Evolutionary conservation across 2,797 vertebrate genomes (phyloP).

Genomic region (Tragelaphus oryx): DNA sequence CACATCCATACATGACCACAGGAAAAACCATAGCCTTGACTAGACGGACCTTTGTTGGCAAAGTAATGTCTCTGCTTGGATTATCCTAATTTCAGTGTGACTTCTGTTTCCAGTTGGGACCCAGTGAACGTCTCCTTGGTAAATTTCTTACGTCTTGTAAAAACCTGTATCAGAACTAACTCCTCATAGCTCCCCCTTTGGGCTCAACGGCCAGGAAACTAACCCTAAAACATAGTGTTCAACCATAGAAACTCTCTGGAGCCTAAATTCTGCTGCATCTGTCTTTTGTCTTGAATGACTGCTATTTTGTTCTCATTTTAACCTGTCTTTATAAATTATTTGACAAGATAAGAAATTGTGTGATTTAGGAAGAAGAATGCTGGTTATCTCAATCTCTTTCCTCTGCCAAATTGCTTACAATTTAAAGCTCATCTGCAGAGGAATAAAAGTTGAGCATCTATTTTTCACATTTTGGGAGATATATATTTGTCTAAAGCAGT

Average conservation of each 20-base stretch:
- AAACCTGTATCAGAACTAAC: background rate
- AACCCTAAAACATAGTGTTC: background rate
- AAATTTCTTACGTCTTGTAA: background rate
- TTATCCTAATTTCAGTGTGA: background rate
- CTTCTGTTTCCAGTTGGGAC: background rate
- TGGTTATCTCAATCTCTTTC: conserved; percentile 6
- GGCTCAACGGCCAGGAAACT: background rate
- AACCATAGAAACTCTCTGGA: background rate
- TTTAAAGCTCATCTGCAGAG: background rate
- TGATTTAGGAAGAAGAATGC: conserved; percentile 39
- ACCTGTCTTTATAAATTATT: conserved; percentile 53
- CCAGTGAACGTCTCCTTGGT: background rate
- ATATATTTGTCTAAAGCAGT: background rate
- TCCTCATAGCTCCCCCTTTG: background rate
- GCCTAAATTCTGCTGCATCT: background rate
- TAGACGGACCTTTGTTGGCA: no score
- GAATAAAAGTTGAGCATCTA: background rate
- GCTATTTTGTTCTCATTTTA: conserved; percentile 48
- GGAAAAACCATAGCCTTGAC: no score
- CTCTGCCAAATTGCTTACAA: conserved; percentile 29
- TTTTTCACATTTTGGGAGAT: background rate
- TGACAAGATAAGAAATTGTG: conserved; percentile 32
- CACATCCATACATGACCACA: no score
- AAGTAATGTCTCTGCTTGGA: no score
- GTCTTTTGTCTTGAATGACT: background rate